Percentiles rank a stretch among this genome's conserved stretches.
Conservation (phyloP, 2,888 invertebrate genomes). For the Tenthredo mesomela region DNA sequence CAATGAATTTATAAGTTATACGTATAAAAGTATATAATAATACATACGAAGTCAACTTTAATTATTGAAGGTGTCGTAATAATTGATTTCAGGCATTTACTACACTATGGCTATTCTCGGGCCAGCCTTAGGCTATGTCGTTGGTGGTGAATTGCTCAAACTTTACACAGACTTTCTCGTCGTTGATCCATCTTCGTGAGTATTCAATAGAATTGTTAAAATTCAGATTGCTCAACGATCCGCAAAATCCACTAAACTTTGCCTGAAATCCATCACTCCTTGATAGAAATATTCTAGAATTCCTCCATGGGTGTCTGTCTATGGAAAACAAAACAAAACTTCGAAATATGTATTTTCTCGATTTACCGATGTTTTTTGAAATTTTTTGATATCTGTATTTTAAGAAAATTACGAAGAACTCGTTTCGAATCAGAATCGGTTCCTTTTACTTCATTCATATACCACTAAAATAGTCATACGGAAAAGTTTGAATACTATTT, state of each 20-base stretch:
- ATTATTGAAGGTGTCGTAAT: background rate
- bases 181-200: slow-evolving; percentile 84
- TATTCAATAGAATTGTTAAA: slow-evolving; percentile 63
- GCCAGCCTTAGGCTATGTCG: slow-evolving; percentile 90
- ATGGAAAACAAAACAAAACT: background rate
- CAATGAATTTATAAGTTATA: background rate
- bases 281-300: background rate
- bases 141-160: slow-evolving; percentile 91
- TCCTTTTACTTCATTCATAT: background rate
- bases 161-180: slow-evolving; percentile 87
- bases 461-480: background rate
- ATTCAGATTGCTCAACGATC: background rate
- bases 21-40: background rate
- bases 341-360: too few relatives aligned
- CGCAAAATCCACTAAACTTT: too few relatives aligned
- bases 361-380: too few relatives aligned
- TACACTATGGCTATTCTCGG: slow-evolving; percentile 92
- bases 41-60: background rate
- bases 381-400: too few relatives aligned
- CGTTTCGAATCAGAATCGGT: background rate
- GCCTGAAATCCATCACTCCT: background rate
- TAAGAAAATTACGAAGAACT: background rate
- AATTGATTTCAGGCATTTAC: slow-evolving; percentile 83
- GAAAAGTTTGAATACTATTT: background rate
- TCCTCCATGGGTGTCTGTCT: background rate